Percentiles rank a stretch among this genome's conserved stretches.
Conservation (phyloP, 2,888 invertebrate genomes). For the Apantesis nais region DNA sequence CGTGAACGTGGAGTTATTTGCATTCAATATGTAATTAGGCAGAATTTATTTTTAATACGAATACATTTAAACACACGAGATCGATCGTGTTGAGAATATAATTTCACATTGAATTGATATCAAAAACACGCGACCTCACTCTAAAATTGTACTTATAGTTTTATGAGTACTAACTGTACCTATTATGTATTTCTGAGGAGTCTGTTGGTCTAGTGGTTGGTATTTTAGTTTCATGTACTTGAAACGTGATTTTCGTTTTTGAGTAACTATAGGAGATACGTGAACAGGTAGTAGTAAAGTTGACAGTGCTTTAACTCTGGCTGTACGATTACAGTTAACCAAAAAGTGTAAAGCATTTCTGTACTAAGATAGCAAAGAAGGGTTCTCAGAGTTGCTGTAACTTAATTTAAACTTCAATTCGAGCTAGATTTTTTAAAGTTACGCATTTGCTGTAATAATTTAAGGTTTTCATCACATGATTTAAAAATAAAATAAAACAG, state of each 20-base stretch:
- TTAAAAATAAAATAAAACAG: too few species aligned
- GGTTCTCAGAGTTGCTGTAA: not conserved
- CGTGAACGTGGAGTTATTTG: constrained; percentile 49
- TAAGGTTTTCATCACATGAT: too few species aligned
- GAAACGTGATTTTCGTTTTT: too few species aligned
- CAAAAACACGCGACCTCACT: not conserved
- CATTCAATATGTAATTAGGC: constrained; percentile 34
- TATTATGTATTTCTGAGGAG: too few species aligned
- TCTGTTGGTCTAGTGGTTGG: not conserved
- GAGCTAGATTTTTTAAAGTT: not conserved
- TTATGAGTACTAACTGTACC: not conserved
- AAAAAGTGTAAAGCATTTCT: not conserved
- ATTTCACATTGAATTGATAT: not conserved
- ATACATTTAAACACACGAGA: not conserved
- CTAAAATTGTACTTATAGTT: not conserved
- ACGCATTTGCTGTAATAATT: not conserved
- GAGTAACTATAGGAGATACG: too few species aligned
- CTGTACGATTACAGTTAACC: not conserved
- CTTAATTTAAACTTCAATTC: not conserved
- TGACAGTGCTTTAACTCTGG: not conserved
- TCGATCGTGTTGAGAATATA: constrained; percentile 2
- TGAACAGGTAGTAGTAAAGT: too few species aligned
- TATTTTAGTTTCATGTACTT: too few species aligned
- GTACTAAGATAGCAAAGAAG: not conserved
- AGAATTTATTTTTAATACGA: constrained; percentile 5